Evolutionary conservation across 2,113 vertebrate species (phyloP), one percentile per base, ranked within the genome.

Genomic region (Rhegmatorhina hoffmannsi): DNA sequence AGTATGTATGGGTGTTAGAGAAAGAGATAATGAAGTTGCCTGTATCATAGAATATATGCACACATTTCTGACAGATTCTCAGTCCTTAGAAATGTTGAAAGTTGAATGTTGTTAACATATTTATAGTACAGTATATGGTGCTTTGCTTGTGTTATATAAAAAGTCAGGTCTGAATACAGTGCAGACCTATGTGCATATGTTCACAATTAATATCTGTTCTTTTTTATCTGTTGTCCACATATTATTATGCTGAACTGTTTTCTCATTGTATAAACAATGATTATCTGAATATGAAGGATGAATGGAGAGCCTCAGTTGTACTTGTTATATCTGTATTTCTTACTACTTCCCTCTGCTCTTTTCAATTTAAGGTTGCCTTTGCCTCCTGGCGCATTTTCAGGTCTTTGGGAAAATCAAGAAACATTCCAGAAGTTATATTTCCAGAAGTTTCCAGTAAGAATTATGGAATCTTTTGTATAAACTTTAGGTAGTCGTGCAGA

Each of bases 361-460:
- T 95, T 97, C 86, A 75, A 79, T 95, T 69, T 83, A 92, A 99
- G 99, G 93, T 98, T 99, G 17, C 99, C 99, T 85, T 98, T 99
- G 85, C 98, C 99, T 66, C 99, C 99, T 28, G 99, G 99, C 70
- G 98, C 98, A 8, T 99, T 99, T 19, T 95, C 98, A 16, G 98
- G 98, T 73, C 98, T 99, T 93, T 99, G 99, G 99, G 98, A 99
- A 98, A 99, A 99, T 97, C 88, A 97, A 21, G 97, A 98, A 72
- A 96, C 98, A 38, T 99, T 99, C 94, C 98, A 98, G 93, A 97
- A 99, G 75, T 96, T 99, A 13, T 99, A 99, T 97, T 99, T 99
- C 96, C 96, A 98, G 66, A 99, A 99, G 96, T 99, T 99, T 97
- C 98, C 99, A 17, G 99, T 99, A 98, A 98, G 99, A 96, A 79